phyloP scores from a whole-genome alignment of 2,113 vertebrate species.

The Gambusia affinis region DNA sequence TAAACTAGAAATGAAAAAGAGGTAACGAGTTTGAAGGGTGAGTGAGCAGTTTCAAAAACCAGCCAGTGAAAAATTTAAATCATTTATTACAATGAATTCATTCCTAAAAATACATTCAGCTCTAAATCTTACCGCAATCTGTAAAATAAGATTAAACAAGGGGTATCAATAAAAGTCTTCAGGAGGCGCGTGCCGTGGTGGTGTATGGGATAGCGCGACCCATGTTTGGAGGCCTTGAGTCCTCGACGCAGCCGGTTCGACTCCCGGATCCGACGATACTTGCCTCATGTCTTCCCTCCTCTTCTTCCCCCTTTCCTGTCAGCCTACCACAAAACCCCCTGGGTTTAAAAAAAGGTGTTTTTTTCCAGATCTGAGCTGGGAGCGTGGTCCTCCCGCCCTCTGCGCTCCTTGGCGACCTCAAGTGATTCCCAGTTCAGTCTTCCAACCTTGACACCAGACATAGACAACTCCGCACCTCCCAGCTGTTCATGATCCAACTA shows the following conservation, averaged over 20 bases:
- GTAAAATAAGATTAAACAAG: neutral
- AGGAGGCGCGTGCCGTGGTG: neutral
- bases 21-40: neutral
- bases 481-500: neutral
- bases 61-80: no score
- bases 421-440: neutral
- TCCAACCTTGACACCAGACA: neutral
- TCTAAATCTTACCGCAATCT: neutral
- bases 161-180: neutral
- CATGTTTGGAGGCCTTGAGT: no score
- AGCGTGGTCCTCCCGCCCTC: neutral
- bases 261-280: no score
- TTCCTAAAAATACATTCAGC: no score
- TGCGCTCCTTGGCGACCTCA: neutral
- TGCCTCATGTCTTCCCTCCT: no score
- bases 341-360: no score
- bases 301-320: no score
- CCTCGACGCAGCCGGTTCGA: no score
- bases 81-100: no score
- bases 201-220: no score
- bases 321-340: no score
- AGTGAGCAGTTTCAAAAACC: neutral
- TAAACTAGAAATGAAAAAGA: neutral
- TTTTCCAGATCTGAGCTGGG: neutral
- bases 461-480: neutral